Evolutionary conservation across 2,113 vertebrate genomes (phyloP), one percentile per base, ranked within the genome.

Genomic region (Bujurquina vittata): DNA sequence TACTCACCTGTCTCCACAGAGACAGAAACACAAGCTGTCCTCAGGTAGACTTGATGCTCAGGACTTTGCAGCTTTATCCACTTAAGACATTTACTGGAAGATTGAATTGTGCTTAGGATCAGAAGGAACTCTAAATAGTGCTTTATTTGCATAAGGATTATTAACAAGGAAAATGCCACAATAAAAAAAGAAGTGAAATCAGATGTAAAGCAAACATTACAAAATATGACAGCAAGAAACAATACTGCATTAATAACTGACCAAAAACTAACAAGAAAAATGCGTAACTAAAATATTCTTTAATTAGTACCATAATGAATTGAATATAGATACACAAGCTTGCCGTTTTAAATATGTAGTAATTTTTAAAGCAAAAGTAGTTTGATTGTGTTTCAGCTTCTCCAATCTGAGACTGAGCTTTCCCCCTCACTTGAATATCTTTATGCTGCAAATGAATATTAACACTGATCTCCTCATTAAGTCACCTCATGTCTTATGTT

Each of bases 1-100:
- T 84, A 83, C 77, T 81, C 58, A 40, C 57, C 77, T 52, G 87
- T 77, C 57, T 72, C 87, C 85, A 77, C 46, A 15, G 86, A 84
- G 75, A 89, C 84, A 3, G 84, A 74, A 75, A 91, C 46, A 55
- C 49, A 7, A 79, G 61, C 86, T 9, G 59, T 4, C 73, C 31
- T 81, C 57, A 78, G 77, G 82, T 79, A 69, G 35, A 46, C 55
- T 5, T 5, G 49, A 37, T 7, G 69, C 26, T 80, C 63, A 11
- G 61, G 54, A 31, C 54, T 15, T 46, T 35, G 31, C 69, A 43
- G 52, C 15, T 37, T 77, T 59, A 79, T 79, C 63, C 4, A 0
- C 17, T 61, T 12, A 69, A 82, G 52, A 54, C 22, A 10, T 80
- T 67, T 23, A 61, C 18, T 20, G 2, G 3, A 7, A n/a, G 56